These are phyloP conservation scores for Drosophila colorata DNA, from an alignment of 2,888 invertebrate genomes.

Conservation along the genomic window DNA sequence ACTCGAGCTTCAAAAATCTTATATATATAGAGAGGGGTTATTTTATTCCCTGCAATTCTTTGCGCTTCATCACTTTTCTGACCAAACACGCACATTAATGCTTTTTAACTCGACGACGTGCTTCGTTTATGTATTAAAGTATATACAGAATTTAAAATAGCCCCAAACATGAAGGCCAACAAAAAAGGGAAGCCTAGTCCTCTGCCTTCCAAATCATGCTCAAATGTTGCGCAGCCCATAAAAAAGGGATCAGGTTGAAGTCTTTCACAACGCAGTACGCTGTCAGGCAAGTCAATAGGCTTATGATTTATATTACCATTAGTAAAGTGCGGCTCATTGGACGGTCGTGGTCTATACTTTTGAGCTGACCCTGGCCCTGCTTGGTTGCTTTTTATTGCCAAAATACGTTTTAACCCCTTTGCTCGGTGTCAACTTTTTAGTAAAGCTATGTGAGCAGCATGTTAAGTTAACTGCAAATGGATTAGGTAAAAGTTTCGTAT, in stretches of 20 bases:
- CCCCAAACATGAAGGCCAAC: conserved; percentile 6
- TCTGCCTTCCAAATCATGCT: conserved; percentile 32
- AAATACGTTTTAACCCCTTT: conserved; percentile 30
- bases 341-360: conserved; percentile 4
- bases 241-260: conserved; percentile 73
- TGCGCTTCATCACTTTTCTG: conserved; percentile 38
- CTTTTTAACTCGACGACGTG: conserved; percentile 61
- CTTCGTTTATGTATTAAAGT: conserved; percentile 52
- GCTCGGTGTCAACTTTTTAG: conserved; percentile 16
- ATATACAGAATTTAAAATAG: conserved; percentile 50
- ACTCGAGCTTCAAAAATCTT: conserved; percentile 2
- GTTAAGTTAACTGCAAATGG: conserved; percentile 13
- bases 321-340: conserved; percentile 64
- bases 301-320: conserved; percentile 79
- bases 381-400: conserved; percentile 25
- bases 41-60: conserved; percentile 12
- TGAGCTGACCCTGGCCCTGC: background rate
- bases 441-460: conserved; percentile 8
- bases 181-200: conserved; percentile 1
- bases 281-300: conserved; percentile 67
- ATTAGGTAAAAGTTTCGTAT: background rate
- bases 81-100: conserved; percentile 67
- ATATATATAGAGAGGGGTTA: background rate
- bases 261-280: conserved; percentile 38
- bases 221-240: conserved; percentile 69